Percentiles rank a stretch among this genome's conserved stretches.
phyloP scores from a whole-genome alignment of 2,113 vertebrate genomes.

The Sciurus niger region DNA sequence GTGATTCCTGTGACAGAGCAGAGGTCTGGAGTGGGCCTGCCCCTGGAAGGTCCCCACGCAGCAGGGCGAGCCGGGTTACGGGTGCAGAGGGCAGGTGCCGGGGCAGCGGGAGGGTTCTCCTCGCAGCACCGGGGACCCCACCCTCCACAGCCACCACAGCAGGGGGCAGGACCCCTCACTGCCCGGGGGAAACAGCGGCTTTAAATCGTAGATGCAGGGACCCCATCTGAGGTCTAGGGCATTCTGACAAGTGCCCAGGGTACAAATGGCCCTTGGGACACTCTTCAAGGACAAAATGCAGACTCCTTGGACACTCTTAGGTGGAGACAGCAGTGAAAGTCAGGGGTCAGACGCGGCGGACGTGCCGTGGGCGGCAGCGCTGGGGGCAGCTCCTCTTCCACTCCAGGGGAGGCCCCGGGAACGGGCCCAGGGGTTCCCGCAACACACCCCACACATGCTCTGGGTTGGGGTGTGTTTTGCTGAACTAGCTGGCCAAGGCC shows the following conservation, averaged over 20 bases:
- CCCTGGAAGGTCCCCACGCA: background rate
- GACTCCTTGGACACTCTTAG: background rate
- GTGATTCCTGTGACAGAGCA: slow-evolving; percentile 89
- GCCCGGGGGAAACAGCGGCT: too few species aligned
- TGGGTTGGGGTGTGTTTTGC: too few species aligned
- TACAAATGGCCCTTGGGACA: too few species aligned
- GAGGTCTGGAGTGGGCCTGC: background rate
- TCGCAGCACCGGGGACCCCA: too few species aligned
- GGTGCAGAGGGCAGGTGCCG: fast-evolving
- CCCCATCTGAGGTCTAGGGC: background rate
- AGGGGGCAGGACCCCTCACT: too few species aligned
- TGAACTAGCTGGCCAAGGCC: too few species aligned
- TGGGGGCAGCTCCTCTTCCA: too few species aligned
- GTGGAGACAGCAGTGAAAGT: background rate
- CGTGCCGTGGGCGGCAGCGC: too few species aligned
- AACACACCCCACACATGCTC: fast-evolving
- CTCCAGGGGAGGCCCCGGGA: too few species aligned
- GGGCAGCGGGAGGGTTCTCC: too few species aligned
- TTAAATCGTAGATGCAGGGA: fast-evolving
- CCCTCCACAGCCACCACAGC: fast-evolving
- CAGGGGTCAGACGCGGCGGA: background rate
- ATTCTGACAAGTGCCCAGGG: too few species aligned
- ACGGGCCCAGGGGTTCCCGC: background rate
- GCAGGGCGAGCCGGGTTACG: too few species aligned
- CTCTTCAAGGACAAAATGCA: background rate